phyloP scores from a whole-genome alignment of 2,888 invertebrate genomes.

The Agrochola lota region DNA sequence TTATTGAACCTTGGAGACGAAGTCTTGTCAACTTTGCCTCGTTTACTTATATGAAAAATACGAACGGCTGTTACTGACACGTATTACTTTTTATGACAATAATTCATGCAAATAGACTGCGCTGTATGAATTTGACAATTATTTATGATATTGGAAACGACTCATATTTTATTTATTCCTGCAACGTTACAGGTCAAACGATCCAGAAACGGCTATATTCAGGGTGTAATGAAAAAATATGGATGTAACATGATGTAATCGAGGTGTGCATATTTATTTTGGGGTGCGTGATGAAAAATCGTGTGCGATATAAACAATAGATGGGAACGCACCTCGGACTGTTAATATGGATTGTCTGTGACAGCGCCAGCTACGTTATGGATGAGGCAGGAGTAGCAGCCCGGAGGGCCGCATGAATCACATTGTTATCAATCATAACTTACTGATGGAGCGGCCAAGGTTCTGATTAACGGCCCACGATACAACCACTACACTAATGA shows the following conservation, averaged over 20 bases:
- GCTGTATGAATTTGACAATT: constrained; percentile 61
- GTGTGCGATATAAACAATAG: constrained; percentile 64
- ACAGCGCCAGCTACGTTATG: constrained; percentile 80
- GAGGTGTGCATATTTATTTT: constrained; percentile 59
- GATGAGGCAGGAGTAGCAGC: constrained; percentile 75
- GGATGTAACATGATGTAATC: constrained; percentile 60
- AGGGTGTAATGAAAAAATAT: constrained; percentile 58
- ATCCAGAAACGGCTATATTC: constrained; percentile 43
- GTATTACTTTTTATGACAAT: constrained; percentile 66
- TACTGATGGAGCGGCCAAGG: constrained; percentile 83
- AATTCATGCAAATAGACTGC: constrained; percentile 62
- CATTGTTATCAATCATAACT: constrained; percentile 87
- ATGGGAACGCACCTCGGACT: constrained; percentile 64
- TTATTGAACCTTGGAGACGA: constrained; percentile 84
- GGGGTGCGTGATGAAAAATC: constrained; percentile 66
- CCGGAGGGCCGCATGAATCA: constrained; percentile 75
- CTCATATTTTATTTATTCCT: constrained; percentile 57
- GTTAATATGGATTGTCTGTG: constrained; percentile 80
- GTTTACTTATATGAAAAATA: constrained; percentile 74
- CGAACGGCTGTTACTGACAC: constrained; percentile 65
- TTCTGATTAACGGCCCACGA: constrained; percentile 77
- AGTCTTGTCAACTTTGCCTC: constrained; percentile 77
- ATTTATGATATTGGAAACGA: constrained; percentile 61
- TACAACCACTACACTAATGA: constrained; percentile 71
- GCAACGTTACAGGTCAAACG: constrained; percentile 52